phyloP scores from a whole-genome alignment of 2,888 invertebrate species.

The Machimus atricapillus region DNA sequence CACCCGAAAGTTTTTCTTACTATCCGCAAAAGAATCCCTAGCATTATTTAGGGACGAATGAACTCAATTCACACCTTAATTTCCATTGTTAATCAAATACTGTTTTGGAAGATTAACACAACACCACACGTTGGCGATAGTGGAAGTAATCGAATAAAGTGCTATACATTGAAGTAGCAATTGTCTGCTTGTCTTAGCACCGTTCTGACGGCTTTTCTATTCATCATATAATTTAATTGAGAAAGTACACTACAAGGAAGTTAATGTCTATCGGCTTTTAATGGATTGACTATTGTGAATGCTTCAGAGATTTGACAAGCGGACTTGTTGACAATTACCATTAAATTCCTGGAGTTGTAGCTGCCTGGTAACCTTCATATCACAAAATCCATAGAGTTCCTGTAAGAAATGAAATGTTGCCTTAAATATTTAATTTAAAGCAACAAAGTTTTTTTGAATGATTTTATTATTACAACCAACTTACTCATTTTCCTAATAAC shows the following conservation, averaged over 20 bases:
- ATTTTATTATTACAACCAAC: not conserved
- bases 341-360: not conserved
- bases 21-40: not conserved
- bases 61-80: not conserved
- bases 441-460: not conserved
- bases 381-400: not conserved
- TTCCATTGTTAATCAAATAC: not conserved
- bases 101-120: not conserved
- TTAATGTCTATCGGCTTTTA: not conserved
- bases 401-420: not conserved
- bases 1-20: not conserved
- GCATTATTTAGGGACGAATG: not conserved
- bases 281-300: not conserved
- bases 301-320: not conserved
- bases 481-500: not conserved
- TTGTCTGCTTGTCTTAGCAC: not conserved
- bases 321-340: not conserved
- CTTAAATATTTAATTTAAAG: not conserved
- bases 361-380: not conserved
- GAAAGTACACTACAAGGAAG: not conserved
- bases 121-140: not conserved
- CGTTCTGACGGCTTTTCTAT: not conserved
- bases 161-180: not conserved
- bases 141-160: not conserved
- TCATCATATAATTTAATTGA: not conserved